These are phyloP conservation scores for Habroteleia sp. DNA, from an alignment of 2,888 invertebrate genomes.

Conservation along the genomic window DNA sequence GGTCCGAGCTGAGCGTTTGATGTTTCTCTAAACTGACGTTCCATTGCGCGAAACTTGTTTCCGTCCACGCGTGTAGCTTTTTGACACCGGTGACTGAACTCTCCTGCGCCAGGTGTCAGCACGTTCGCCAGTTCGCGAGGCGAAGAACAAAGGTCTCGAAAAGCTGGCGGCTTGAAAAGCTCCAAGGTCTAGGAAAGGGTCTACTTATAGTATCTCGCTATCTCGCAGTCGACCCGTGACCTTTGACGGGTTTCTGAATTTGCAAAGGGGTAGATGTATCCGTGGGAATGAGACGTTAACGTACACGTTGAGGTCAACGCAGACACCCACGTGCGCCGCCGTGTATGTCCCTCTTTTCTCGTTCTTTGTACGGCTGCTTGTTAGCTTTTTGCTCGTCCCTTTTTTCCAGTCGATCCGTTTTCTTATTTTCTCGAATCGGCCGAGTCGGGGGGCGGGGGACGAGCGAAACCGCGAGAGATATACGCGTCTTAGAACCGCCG, in stretches of 20 bases:
- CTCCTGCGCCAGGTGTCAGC: too few relatives aligned
- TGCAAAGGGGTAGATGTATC: constrained; percentile 6
- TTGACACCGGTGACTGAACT: too few relatives aligned
- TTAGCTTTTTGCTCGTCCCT: constrained; percentile 48
- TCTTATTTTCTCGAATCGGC: constrained; percentile 18
- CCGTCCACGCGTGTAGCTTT: too few relatives aligned
- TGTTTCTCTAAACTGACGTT: too few relatives aligned
- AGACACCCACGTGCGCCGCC: constrained; percentile 29
- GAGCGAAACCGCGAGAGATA: constrained; percentile 42
- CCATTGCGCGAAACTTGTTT: too few relatives aligned
- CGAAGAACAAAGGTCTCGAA: too few relatives aligned
- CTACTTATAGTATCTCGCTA: neutral
- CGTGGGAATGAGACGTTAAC: constrained; percentile 50
- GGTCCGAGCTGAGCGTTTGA: too few relatives aligned
- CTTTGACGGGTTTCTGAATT: constrained; percentile 30
- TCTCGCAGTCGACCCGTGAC: constrained; percentile 17
- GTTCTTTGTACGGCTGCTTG: constrained; percentile 43
- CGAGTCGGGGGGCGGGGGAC: neutral
- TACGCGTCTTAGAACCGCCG: constrained; percentile 34
- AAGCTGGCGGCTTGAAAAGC: too few relatives aligned
- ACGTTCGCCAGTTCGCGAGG: too few relatives aligned
- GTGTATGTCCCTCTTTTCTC: constrained; percentile 36
- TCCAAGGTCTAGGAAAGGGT: constrained; percentile 6
- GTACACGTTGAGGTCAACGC: constrained; percentile 33
- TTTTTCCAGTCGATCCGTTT: constrained; percentile 47